Evolutionary conservation across 2,888 invertebrate species (phyloP).

Genomic region (Elysia crispata): DNA sequence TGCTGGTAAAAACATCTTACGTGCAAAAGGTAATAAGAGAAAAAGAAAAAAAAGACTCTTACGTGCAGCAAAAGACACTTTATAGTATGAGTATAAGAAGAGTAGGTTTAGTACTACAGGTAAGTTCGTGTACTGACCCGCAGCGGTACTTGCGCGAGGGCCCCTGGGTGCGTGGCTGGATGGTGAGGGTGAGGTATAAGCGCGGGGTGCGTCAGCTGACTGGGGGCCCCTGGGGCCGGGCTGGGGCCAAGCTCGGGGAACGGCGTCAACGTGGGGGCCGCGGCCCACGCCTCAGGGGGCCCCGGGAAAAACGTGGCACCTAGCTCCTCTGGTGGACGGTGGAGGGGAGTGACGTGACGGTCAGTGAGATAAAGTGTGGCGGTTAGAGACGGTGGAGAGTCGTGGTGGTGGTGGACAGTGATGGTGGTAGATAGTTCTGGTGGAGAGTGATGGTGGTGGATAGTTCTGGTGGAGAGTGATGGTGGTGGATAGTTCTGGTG

Average conservation of each 20-base stretch:
- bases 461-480: too few species aligned
- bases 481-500: too few species aligned
- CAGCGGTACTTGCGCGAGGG: constrained; percentile 90
- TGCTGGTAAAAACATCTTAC: not conserved
- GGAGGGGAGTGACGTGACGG: constrained; percentile 10
- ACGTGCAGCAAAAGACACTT: too few species aligned
- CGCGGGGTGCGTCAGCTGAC: constrained; percentile 43
- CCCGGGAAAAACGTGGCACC: constrained; percentile 94
- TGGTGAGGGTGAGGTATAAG: constrained; percentile 77
- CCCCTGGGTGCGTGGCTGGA: constrained; percentile 90
- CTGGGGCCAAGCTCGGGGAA: constrained; percentile 86
- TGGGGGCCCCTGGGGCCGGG: constrained; percentile 56
- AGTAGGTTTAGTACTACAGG: not conserved
- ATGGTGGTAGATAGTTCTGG: not conserved
- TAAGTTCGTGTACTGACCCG: constrained; percentile 62
- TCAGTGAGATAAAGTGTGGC: not conserved
- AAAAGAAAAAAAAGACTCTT: too few species aligned
- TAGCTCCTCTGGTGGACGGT: constrained; percentile 83
- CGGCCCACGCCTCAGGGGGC: constrained; percentile 93
- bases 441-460: not conserved
- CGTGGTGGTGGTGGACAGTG: constrained; percentile 3
- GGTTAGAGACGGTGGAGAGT: not conserved
- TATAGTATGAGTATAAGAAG: too few species aligned
- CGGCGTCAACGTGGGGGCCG: constrained; percentile 81
- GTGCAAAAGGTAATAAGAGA: not conserved